Conservation (phyloP, 1,140 invertebrate species). For the Hypsibius dujardini region DNA sequence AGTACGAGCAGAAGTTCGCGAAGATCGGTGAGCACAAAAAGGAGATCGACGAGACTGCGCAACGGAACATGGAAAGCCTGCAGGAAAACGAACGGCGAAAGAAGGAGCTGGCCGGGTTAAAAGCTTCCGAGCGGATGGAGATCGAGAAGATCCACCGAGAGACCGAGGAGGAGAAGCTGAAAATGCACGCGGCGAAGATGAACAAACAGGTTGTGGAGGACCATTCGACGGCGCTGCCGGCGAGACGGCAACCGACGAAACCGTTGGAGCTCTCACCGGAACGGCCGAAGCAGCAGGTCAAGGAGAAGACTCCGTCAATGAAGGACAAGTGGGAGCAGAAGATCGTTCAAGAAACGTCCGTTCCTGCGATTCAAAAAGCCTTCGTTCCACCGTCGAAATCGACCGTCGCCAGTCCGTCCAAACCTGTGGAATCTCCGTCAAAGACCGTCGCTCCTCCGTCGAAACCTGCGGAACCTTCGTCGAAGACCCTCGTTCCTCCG, state of each 20-base stretch:
- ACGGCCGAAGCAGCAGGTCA: background rate
- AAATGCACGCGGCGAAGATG: background rate
- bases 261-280: background rate
- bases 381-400: background rate
- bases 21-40: conserved; percentile 12
- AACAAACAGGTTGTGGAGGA: background rate
- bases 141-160: background rate
- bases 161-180: background rate
- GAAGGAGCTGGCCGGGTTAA: background rate
- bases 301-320: background rate
- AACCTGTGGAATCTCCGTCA: too few species aligned
- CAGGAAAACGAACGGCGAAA: conserved; percentile 10
- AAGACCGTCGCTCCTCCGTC: too few species aligned
- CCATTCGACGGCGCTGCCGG: background rate
- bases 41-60: background rate
- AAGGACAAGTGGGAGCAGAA: conserved; percentile 15
- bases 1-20: conserved; percentile 1
- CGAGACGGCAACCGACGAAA: background rate
- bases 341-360: background rate
- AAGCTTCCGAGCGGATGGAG: background rate
- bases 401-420: too few species aligned
- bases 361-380: background rate
- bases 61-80: background rate
- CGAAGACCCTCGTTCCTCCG: too few species aligned
- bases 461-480: too few species aligned